Conservation (phyloP, 2,113 vertebrate species). For the Paedocypris sp. region DNA sequence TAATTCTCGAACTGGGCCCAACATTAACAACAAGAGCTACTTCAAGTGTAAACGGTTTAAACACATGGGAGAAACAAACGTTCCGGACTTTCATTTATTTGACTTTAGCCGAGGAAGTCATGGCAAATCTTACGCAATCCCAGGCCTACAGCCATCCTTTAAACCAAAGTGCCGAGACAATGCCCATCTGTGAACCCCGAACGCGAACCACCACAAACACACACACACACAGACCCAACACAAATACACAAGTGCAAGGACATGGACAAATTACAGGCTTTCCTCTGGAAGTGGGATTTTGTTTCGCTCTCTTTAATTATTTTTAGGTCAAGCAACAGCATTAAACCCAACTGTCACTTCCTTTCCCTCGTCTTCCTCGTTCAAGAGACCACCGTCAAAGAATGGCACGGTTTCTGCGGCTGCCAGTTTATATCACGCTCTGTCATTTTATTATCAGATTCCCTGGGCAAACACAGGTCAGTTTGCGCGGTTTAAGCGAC, state of each 20-base stretch:
- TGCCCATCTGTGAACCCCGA: slow-evolving; percentile 1
- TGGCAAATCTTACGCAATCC: background rate
- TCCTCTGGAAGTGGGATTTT: background rate
- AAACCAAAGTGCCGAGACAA: slow-evolving; percentile 14
- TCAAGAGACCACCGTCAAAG: background rate
- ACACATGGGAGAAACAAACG: slow-evolving; percentile 7
- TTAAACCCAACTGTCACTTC: background rate
- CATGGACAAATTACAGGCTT: slow-evolving; percentile 3
- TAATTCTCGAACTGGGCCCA: slow-evolving; percentile 15
- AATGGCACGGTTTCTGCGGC: background rate
- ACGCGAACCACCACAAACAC: background rate
- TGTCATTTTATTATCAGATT: slow-evolving; percentile 7
- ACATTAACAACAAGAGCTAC: slow-evolving; percentile 16
- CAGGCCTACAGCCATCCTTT: slow-evolving; percentile 6
- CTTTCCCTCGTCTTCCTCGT: background rate
- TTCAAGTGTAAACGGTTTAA: slow-evolving; percentile 15
- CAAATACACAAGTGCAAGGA: slow-evolving; percentile 13
- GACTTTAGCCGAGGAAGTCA: slow-evolving; percentile 9
- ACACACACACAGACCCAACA: background rate
- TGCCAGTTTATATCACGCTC: background rate
- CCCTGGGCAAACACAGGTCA: background rate
- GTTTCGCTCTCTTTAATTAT: background rate
- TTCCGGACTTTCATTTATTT: slow-evolving; percentile 2
- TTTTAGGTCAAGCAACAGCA: background rate
- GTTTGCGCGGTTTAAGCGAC: background rate